phyloP scores from a whole-genome alignment of 2,888 invertebrate species.

The Poecilobothrus nobilitatus region DNA sequence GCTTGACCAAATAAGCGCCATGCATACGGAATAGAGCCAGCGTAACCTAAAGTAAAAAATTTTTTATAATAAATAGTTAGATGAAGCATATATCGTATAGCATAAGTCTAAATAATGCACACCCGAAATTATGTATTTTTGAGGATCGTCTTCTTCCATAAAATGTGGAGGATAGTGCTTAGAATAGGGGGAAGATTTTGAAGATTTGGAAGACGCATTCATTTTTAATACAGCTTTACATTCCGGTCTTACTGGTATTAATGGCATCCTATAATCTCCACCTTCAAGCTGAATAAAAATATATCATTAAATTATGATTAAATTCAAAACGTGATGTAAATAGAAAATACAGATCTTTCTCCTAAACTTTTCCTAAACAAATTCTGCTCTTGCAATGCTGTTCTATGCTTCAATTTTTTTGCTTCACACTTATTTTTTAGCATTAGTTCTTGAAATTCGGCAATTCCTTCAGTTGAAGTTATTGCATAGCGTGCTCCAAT shows the following conservation, averaged over 20 bases:
- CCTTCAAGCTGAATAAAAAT: neutral
- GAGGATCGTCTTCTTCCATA: slow-evolving; percentile 34
- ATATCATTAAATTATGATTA: no score
- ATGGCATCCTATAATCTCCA: slow-evolving; percentile 51
- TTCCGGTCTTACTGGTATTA: slow-evolving; percentile 52
- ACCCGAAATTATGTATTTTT: slow-evolving; percentile 39
- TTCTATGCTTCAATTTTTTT: slow-evolving; percentile 31
- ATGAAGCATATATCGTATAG: no score
- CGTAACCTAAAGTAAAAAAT: slow-evolving; percentile 29
- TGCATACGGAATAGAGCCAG: slow-evolving; percentile 38
- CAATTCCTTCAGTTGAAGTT: slow-evolving; percentile 62
- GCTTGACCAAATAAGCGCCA: slow-evolving; percentile 37
- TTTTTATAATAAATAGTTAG: no score
- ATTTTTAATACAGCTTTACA: slow-evolving; percentile 57
- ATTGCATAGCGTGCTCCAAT: slow-evolving; percentile 65
- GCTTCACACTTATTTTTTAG: slow-evolving; percentile 50
- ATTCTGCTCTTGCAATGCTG: slow-evolving; percentile 31
- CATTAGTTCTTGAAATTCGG: slow-evolving; percentile 60
- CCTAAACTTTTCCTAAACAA: slow-evolving; percentile 32
- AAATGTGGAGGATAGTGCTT: slow-evolving; percentile 39
- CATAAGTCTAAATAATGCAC: slow-evolving; percentile 18
- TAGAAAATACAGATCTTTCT: slow-evolving; percentile 31
- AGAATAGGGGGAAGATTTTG: slow-evolving; percentile 28
- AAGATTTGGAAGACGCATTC: slow-evolving; percentile 48
- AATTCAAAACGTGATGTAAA: neutral